phyloP scores from a whole-genome alignment of 2,888 invertebrate species.

The Hemaris fuciformis region DNA sequence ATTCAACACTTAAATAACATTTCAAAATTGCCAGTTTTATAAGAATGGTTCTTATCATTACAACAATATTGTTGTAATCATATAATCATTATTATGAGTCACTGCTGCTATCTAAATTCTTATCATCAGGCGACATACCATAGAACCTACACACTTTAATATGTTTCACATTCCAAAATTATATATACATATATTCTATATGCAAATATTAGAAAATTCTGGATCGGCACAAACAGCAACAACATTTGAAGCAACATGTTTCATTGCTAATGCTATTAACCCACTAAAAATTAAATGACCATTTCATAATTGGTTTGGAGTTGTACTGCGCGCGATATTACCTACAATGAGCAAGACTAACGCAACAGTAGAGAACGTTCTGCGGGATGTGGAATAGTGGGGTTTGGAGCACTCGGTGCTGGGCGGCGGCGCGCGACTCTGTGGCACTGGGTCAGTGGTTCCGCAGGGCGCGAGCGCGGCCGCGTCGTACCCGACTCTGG shows the following conservation, averaged over 20 bases:
- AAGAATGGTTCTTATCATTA: not conserved
- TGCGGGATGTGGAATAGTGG: constrained; percentile 47
- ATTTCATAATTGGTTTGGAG: constrained; percentile 23
- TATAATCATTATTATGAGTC: not conserved
- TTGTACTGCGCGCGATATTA: constrained; percentile 19
- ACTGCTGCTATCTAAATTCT: not conserved
- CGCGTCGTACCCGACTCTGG: constrained; percentile 51
- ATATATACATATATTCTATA: not conserved
- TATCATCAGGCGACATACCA: not conserved
- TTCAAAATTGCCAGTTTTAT: not conserved
- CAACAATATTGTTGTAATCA: not conserved
- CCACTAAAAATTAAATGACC: constrained; percentile 14
- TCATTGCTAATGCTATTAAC: constrained; percentile 13
- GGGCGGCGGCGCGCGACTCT: constrained; percentile 29
- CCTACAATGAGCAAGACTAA: constrained; percentile 32
- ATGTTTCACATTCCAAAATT: not conserved
- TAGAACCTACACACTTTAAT: not conserved
- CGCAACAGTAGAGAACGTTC: constrained; percentile 50
- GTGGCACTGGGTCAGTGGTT: constrained; percentile 79
- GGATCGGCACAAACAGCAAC: not conserved
- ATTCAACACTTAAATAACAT: not conserved
- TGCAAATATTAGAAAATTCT: not conserved
- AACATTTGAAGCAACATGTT: not conserved
- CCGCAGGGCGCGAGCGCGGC: constrained; percentile 68
- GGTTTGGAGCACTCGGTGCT: constrained; percentile 28